Evolutionary conservation across 2,888 invertebrate species (phyloP).

Genomic region (Andricus quercusramuli): DNA sequence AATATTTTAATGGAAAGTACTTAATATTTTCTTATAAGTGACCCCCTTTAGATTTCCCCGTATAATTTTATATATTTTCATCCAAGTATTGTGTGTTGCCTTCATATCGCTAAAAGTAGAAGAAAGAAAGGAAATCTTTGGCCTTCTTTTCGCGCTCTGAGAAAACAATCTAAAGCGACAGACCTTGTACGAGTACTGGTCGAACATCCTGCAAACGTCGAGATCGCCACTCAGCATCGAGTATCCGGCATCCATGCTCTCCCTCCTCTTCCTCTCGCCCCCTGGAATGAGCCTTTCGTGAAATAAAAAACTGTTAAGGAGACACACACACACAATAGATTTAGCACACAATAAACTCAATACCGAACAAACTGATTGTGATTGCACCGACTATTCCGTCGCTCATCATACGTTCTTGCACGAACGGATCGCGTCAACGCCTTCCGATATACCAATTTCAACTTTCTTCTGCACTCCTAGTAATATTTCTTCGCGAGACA

Average conservation of each 20-base stretch:
- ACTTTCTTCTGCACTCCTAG: slow-evolving; percentile 28
- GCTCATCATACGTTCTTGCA: slow-evolving; percentile 66
- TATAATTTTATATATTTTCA: not conserved
- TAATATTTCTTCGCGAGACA: not conserved
- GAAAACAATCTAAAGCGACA: slow-evolving; percentile 54
- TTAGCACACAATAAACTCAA: slow-evolving; percentile 52
- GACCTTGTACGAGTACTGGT: slow-evolving; percentile 85
- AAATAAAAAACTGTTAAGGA: slow-evolving; percentile 52
- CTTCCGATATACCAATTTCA: slow-evolving; percentile 3
- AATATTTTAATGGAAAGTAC: not conserved
- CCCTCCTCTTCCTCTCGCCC: slow-evolving; percentile 73
- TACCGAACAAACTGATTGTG: slow-evolving; percentile 75
- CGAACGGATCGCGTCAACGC: not conserved
- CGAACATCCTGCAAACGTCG: slow-evolving; percentile 84
- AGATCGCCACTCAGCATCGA: slow-evolving; percentile 82
- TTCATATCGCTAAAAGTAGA: not conserved
- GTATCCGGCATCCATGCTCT: slow-evolving; percentile 84
- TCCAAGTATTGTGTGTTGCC: not conserved
- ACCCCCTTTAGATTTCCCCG: not conserved
- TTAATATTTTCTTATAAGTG: too few relatives aligned
- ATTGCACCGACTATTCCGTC: slow-evolving; percentile 75
- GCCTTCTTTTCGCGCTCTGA: not conserved
- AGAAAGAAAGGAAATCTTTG: not conserved
- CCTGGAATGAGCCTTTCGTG: slow-evolving; percentile 66
- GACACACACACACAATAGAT: slow-evolving; percentile 48